phyloP scores from a whole-genome alignment of 2,113 vertebrate species.

The Microcebus ravelobensis region DNA sequence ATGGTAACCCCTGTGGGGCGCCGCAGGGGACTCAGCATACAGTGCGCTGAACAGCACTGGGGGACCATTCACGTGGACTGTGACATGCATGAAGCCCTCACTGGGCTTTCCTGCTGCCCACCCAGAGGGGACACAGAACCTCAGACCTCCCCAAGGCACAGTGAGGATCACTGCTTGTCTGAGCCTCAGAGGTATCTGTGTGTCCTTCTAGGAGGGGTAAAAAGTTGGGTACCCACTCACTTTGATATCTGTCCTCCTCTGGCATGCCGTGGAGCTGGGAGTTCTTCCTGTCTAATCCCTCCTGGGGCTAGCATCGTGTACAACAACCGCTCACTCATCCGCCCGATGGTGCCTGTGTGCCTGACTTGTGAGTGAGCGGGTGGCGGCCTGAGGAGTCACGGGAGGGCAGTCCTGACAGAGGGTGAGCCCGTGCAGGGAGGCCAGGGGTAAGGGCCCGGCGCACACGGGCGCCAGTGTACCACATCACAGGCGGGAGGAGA shows the following conservation, averaged over 20 bases:
- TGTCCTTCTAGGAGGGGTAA: neutral
- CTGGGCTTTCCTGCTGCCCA: neutral
- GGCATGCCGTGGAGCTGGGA: neutral
- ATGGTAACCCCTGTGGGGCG: neutral
- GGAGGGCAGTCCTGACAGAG: neutral
- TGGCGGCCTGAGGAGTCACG: accelerated
- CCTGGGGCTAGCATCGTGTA: neutral
- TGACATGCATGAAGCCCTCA: neutral
- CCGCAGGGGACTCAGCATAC: accelerated
- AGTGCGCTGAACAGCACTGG: neutral
- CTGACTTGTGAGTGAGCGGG: neutral
- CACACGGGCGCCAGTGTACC: neutral
- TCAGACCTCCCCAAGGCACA: neutral
- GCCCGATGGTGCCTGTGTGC: neutral
- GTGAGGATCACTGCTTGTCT: neutral
- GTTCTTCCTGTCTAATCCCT: neutral
- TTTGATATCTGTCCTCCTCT: neutral
- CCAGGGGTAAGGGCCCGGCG: neutral
- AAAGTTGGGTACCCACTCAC: neutral
- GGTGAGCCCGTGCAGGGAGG: neutral
- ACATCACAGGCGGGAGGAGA: accelerated
- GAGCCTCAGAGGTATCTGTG: neutral
- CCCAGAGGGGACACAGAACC: neutral
- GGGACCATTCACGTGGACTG: neutral
- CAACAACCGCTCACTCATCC: neutral